Conservation (phyloP, 2,888 invertebrate genomes). For the Apantesis nais region DNA sequence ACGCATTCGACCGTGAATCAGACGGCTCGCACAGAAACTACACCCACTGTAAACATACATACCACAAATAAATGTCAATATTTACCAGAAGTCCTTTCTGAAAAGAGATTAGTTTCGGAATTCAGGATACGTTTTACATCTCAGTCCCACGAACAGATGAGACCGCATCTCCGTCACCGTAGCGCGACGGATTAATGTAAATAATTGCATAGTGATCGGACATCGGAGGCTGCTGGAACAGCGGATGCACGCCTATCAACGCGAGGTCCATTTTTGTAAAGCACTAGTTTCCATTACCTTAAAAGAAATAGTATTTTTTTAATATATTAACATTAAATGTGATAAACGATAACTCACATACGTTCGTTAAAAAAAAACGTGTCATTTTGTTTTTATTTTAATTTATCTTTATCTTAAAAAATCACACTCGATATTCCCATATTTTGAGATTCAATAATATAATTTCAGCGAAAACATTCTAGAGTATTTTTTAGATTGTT, state of each 20-base stretch:
- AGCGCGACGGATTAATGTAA: conserved; percentile 71
- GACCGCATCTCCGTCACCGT: conserved; percentile 46
- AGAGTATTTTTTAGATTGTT: no score
- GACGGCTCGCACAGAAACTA: conserved; percentile 63
- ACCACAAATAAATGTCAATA: conserved; percentile 19
- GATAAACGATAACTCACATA: not conserved
- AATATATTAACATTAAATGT: not conserved
- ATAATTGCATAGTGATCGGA: conserved; percentile 62
- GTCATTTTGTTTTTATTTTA: no score
- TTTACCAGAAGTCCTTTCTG: conserved; percentile 12
- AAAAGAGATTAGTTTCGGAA: conserved; percentile 22
- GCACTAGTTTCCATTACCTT: conserved; percentile 61
- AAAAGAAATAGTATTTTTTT: not conserved
- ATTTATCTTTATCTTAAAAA: no score
- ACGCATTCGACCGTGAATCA: conserved; percentile 56
- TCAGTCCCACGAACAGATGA: conserved; percentile 50
- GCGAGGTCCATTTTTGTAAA: conserved; percentile 51
- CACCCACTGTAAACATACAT: conserved; percentile 51
- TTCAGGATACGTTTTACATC: conserved; percentile 21
- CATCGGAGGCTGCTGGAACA: conserved; percentile 51
- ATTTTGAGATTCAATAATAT: no score
- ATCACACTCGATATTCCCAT: no score
- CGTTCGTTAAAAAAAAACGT: not conserved
- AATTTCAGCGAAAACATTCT: no score
- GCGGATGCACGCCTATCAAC: conserved; percentile 75